Evolutionary conservation across 2,888 invertebrate species (phyloP).

Genomic region (Megamerina dolium): DNA sequence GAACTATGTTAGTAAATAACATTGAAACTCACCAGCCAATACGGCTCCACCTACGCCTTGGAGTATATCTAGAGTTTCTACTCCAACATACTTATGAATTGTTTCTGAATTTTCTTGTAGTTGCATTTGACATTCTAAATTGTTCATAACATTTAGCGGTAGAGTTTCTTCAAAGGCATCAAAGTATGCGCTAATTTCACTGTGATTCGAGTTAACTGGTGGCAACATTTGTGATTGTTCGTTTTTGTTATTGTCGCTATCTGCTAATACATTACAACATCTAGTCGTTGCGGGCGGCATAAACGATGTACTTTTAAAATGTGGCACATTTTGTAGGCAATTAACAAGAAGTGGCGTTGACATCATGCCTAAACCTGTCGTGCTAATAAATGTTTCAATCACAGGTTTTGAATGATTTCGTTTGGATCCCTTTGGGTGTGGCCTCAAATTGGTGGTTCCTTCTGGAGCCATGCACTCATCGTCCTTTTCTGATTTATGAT

Average conservation of each 20-base stretch:
- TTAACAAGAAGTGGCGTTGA: slow-evolving; percentile 15
- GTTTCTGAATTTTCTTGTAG: slow-evolving; percentile 22
- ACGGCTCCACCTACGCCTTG: slow-evolving; percentile 48
- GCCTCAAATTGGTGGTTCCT: no score
- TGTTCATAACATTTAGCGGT: slow-evolving; percentile 23
- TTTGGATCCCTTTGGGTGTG: slow-evolving; percentile 11
- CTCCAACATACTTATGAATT: slow-evolving; percentile 41
- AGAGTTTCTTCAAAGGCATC: slow-evolving; percentile 38
- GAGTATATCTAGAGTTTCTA: slow-evolving; percentile 46
- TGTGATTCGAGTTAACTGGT: no score
- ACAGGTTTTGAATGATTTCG: slow-evolving; percentile 22
- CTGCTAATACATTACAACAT: slow-evolving; percentile 42
- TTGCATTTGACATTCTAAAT: slow-evolving; percentile 24
- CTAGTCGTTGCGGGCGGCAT: slow-evolving; percentile 37
- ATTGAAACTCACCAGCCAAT: no score
- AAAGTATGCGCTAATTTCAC: no score
- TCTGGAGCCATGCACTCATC: slow-evolving; percentile 40
- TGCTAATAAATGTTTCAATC: slow-evolving; percentile 39
- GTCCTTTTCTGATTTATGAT: slow-evolving; percentile 47
- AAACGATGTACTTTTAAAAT: background rate
- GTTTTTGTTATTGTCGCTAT: background rate
- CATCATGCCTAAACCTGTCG: slow-evolving; percentile 10
- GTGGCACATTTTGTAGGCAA: slow-evolving; percentile 19
- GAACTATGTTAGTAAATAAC: no score
- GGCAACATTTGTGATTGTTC: no score